Conservation (phyloP, 2,113 vertebrate genomes). For the Oryzias celebensis region DNA sequence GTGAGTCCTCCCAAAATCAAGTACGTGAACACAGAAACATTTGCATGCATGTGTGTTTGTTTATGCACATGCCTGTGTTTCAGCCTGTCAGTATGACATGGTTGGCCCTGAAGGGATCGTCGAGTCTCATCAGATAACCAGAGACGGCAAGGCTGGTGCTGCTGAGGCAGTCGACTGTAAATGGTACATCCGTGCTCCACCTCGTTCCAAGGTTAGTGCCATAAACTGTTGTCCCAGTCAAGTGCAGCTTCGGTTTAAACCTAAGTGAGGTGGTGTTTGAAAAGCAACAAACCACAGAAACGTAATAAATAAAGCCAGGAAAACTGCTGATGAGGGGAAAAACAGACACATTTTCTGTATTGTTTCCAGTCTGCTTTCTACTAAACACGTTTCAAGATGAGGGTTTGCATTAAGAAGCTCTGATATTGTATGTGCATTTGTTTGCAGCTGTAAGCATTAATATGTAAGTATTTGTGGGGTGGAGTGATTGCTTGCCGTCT, state of each 20-base stretch:
- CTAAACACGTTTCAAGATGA: conserved; percentile 13
- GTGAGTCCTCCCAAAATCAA: neutral
- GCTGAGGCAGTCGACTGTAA: conserved; percentile 96
- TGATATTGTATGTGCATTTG: conserved; percentile 39
- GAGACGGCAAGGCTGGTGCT: conserved; percentile 92
- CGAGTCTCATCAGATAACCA: conserved; percentile 93
- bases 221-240: conserved; percentile 5
- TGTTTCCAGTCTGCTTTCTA: conserved; percentile 7
- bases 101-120: conserved; percentile 97
- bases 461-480: conserved; percentile 30
- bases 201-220: conserved; percentile 93
- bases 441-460: too few relatives aligned
- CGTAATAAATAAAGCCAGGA: too few relatives aligned
- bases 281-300: too few relatives aligned
- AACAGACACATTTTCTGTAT: too few relatives aligned
- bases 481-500: conserved; percentile 20
- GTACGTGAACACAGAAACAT: neutral
- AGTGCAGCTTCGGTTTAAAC: conserved; percentile 29
- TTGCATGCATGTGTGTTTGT: conserved; percentile 17
- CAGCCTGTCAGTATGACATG: conserved; percentile 98
- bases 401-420: conserved; percentile 44
- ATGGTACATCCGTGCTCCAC: conserved; percentile 97
- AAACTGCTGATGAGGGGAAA: too few relatives aligned
- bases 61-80: conserved; percentile 44
- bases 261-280: neutral